Evolutionary conservation across 2,888 invertebrate species (phyloP).

Genomic region (Calephelis perditalis): DNA sequence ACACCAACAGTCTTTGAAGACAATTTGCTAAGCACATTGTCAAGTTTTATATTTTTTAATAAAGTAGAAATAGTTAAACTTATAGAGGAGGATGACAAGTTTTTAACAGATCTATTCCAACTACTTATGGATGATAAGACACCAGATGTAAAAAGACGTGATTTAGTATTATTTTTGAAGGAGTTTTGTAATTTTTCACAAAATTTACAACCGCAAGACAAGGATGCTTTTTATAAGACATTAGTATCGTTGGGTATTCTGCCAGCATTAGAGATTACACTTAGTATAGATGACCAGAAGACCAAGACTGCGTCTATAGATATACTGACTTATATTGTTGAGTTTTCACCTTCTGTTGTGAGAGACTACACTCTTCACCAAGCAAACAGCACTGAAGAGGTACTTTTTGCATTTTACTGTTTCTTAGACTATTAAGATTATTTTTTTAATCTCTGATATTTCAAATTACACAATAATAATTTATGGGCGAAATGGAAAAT

Average conservation of each 20-base stretch:
- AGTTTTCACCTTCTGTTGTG: constrained; percentile 98
- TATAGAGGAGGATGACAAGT: constrained; percentile 98
- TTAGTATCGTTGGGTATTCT: constrained; percentile 92
- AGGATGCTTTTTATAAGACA: constrained; percentile 98
- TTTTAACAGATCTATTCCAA: constrained; percentile 95
- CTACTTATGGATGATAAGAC: constrained; percentile 94
- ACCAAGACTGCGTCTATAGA: constrained; percentile 99
- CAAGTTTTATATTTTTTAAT: constrained; percentile 99
- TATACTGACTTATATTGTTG: constrained; percentile 98
- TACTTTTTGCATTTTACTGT: constrained; percentile 42
- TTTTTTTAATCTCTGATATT: too few species aligned
- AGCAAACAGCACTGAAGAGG: constrained; percentile 92
- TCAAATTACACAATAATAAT: too few species aligned
- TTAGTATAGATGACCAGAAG: constrained; percentile 93
- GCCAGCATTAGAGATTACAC: constrained; percentile 92
- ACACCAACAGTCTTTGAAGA: constrained; percentile 99
- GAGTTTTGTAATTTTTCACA: constrained; percentile 99
- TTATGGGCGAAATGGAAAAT: too few species aligned
- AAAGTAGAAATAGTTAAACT: constrained; percentile 99
- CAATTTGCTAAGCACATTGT: constrained; percentile 97
- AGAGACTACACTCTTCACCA: constrained; percentile 98
- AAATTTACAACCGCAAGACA: constrained; percentile 97
- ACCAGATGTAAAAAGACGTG: constrained; percentile 89
- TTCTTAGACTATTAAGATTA: too few species aligned
- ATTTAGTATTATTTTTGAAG: constrained; percentile 97